Percentiles rank a stretch among this genome's conserved stretches.
Evolutionary conservation across 2,113 vertebrate species (phyloP).

Genomic region (Aleadryas rufinucha): DNA sequence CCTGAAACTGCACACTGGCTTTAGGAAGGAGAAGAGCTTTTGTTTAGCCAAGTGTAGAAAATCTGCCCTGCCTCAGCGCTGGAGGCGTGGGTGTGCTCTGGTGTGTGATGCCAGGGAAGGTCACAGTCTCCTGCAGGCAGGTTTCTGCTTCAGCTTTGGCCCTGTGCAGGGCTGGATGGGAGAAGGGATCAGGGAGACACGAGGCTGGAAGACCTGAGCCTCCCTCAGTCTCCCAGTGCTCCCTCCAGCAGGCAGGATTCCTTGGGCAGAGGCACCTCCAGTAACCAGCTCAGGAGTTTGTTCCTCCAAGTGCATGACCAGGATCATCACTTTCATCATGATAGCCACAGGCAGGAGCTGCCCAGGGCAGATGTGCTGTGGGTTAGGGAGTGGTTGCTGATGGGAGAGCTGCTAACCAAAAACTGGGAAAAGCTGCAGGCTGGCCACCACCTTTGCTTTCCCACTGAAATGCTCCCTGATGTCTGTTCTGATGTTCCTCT

Average conservation of each 20-base stretch:
- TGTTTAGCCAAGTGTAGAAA: not conserved
- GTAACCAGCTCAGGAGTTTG: not conserved
- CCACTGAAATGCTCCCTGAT: not conserved
- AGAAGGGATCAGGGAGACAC: not conserved
- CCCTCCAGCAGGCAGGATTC: not conserved
- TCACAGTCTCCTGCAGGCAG: not conserved
- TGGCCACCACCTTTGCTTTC: not conserved
- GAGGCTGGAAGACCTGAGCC: not conserved
- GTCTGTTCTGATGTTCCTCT: not conserved
- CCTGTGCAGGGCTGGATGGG: not conserved
- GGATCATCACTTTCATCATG: not conserved
- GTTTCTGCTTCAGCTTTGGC: not conserved
- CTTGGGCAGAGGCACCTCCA: not conserved
- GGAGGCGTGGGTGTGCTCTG: not conserved
- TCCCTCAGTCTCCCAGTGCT: not conserved
- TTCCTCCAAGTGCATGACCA: not conserved
- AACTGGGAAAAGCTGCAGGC: not conserved
- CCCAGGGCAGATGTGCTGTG: not conserved
- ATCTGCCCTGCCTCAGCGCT: not conserved
- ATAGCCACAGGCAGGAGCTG: not conserved
- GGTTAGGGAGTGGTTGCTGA: not conserved
- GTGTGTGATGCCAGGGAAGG: not conserved
- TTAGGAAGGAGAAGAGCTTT: not conserved
- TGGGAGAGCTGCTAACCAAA: not conserved
- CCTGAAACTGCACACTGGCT: not conserved